Evolutionary conservation across 2,888 invertebrate genomes (phyloP), one percentile per base, ranked within the genome.

Genomic region (Xestia xanthographa): DNA sequence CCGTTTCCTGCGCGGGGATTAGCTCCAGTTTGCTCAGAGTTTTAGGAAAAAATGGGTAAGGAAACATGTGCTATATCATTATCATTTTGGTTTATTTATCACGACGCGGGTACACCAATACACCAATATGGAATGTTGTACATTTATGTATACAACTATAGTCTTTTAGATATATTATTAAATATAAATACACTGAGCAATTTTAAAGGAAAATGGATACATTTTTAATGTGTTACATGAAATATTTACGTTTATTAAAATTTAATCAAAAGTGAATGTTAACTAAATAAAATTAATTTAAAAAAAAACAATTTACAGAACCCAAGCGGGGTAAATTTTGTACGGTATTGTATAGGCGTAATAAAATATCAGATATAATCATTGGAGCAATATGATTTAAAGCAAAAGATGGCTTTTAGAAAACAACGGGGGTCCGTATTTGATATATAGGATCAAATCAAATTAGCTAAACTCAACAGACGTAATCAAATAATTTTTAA

Each of bases 71-170:
- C 67, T 75, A 26, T 41, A 83, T 85, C 71, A 81, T 85, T 91
- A 92, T 95, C 92, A 94, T 94, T 80, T 80, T 95, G 95, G 94
- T 95, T 94, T 95, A 94, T 92, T 94, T 94, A 95, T 95, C 95
- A 95, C 94, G 92, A 89, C 81, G 77, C 76, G 82, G 86, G 82
- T 89, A 86, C 90, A 92, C 85, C 88, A 86, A 89, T 86, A 89
- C 86, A 91, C 85, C 89, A 77, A 89, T 82, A 89, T 91, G 91
- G 91, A 93, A 93, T 92, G 89, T 86, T 90, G 90, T 89, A 91
- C 79, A 81, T 70, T 48, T 53, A 74, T 62, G 62, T 22, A 82
- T 86, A 86, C 89, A 90, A 90, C 88, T 79, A 78, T 85, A 80
- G 83, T 86, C 82, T 82, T 86, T 79, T 83, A 77, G 9, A 70